A percentile compares a stretch with the other conserved stretches of the same genome.
Conservation (phyloP, 2,797 vertebrate species). For the Salmo trutta region DNA sequence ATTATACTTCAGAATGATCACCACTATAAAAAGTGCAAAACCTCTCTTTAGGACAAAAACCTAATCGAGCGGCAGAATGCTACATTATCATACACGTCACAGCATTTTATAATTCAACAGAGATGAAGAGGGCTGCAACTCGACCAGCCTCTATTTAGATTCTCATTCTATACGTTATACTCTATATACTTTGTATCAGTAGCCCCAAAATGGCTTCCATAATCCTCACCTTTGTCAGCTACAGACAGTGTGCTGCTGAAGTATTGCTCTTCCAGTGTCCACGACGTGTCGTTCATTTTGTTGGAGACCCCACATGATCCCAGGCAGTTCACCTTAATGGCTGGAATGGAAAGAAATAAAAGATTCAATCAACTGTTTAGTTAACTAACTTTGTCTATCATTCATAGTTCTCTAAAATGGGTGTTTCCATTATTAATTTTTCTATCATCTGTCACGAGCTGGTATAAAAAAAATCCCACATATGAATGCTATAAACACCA, state of each 20-base stretch:
- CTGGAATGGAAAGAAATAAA: constrained; percentile 64
- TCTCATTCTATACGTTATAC: not conserved
- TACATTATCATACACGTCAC: not conserved
- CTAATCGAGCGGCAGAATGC: not conserved
- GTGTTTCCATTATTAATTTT: not conserved
- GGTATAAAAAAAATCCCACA: not conserved
- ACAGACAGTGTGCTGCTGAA: constrained; percentile 89
- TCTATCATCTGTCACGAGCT: not conserved
- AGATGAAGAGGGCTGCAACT: not conserved
- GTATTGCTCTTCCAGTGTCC: constrained; percentile 90
- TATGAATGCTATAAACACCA: not conserved
- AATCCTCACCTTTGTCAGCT: constrained; percentile 88
- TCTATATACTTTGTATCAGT: not conserved
- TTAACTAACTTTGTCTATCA: not conserved
- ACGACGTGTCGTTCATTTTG: constrained; percentile 85
- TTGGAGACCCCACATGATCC: constrained; percentile 91
- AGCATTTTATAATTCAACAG: not conserved
- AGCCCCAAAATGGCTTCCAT: not conserved
- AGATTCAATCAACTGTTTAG: not conserved
- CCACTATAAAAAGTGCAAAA: constrained; percentile 15
- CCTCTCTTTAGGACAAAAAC: not conserved
- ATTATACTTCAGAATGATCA: not conserved
- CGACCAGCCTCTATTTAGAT: too few species aligned
- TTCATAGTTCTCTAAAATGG: not conserved
- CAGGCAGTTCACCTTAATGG: constrained; percentile 91